phyloP scores from a whole-genome alignment of 2,888 invertebrate species.

The Tetrapedia diversipes region DNA sequence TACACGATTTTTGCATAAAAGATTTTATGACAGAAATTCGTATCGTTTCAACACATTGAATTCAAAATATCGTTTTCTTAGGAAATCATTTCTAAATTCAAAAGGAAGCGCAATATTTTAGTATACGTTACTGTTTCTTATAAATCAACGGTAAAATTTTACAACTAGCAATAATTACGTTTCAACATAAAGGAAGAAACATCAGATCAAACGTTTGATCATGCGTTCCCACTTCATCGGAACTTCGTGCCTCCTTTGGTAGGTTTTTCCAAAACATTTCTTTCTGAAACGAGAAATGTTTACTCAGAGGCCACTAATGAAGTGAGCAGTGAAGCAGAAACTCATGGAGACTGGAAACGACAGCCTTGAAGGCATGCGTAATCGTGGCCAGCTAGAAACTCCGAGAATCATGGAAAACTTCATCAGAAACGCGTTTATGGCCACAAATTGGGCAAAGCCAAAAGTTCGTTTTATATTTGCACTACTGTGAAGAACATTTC shows the following conservation, averaged over 20 bases:
- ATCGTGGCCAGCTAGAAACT: not conserved
- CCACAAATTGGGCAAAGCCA: too few relatives aligned
- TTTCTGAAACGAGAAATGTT: not conserved
- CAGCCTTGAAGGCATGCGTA: constrained; percentile 1
- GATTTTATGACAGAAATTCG: too few relatives aligned
- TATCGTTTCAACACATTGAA: too few relatives aligned
- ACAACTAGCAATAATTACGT: not conserved
- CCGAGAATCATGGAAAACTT: not conserved
- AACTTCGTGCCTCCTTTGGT: not conserved
- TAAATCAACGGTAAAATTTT: not conserved
- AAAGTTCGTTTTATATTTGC: too few relatives aligned
- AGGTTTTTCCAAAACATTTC: not conserved
- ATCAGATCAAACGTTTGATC: not conserved
- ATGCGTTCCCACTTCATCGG: not conserved
- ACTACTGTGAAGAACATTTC: too few relatives aligned
- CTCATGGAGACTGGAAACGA: not conserved
- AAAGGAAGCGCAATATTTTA: not conserved
- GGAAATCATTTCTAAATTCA: too few relatives aligned
- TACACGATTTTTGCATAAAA: too few relatives aligned
- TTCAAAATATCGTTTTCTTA: too few relatives aligned
- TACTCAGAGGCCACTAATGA: constrained; percentile 4
- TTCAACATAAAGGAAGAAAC: too few relatives aligned
- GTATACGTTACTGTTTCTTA: not conserved
- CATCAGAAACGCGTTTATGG: not conserved
- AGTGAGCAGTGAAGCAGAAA: constrained; percentile 2